A percentile compares a stretch with the other conserved stretches of the same genome.
Evolutionary conservation across 2,113 vertebrate genomes (phyloP).

Genomic region (Monopterus albus): DNA sequence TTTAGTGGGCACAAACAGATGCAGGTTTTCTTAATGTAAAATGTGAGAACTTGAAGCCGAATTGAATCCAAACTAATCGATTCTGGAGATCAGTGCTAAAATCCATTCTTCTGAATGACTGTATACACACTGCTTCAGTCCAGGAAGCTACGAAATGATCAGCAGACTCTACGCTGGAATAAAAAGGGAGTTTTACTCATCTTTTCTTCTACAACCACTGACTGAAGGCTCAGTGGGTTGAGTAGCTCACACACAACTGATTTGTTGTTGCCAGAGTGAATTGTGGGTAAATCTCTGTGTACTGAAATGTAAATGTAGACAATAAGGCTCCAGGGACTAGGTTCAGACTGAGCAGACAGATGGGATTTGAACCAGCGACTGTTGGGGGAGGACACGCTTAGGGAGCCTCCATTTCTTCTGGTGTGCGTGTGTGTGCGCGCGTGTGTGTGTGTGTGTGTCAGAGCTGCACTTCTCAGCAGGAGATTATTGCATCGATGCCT

Average conservation of each 20-base stretch:
- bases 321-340: background rate
- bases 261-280: background rate
- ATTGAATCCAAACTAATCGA: no score
- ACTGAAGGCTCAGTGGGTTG: background rate
- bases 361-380: slow-evolving; percentile 19
- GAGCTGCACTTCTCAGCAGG: slow-evolving; percentile 28
- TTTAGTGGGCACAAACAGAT: no score
- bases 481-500: slow-evolving; percentile 48
- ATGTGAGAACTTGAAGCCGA: no score
- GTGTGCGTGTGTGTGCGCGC: background rate
- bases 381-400: no score
- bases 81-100: no score
- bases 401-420: background rate
- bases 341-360: background rate
- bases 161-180: background rate
- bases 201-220: background rate
- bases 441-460: slow-evolving; percentile 16
- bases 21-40: no score
- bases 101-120: no score
- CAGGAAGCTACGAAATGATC: no score
- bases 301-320: slow-evolving; percentile 30
- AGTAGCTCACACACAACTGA: background rate
- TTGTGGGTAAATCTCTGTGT: slow-evolving; percentile 25
- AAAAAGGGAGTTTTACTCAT: background rate
- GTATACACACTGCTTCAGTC: no score